Base-by-base conservation (phyloP, 2,888 invertebrate genomes). In the Deilephila porcellus region DNA sequence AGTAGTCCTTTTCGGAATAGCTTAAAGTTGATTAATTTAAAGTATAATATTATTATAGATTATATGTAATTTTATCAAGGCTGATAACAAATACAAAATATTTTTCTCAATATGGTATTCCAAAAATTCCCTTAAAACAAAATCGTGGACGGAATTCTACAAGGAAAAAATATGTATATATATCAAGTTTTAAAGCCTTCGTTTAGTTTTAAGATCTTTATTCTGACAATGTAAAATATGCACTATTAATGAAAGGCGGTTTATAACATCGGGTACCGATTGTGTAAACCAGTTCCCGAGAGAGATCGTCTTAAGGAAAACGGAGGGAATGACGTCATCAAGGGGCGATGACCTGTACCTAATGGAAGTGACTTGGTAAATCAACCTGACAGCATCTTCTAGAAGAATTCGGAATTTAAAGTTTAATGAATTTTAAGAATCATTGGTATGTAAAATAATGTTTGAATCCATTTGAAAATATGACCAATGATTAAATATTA, bases 241-340 rank as follows among this genome's bases (percentile, higher is more conserved):
- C 56, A n/a, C 56, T 56, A 56, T 56, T 56, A 56, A n/a, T 56
- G 56, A n/a, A 56, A 56, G 56, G 56, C 56, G 19, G 6, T 56
- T 19, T 56, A 56, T 56, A 56, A 56, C 56, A 56, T n/a, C 56
- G 56, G 56, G 56, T n/a, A 56, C 56, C n/a, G 56, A 56, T 56
- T 56, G 56, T 56, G 19, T 56, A 56, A 56, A 56, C 56, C 5
- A 56, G 56, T 56, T 56, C 56, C 56, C 56, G 56, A 56, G 56
- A n/a, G 56, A 56, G n/a, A 56, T 56, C 56, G 56, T 56, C 56
- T 56, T 56, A n/a, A 56, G 56, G 56, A 56, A 56, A 56, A 56
- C 56, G 56, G 19, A 56, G 56, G n/a, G 56, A 6, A n/a, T 56
- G 56, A 56, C 56, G 56, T 56, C 56, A 56, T 56, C 56, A n/a